These are phyloP conservation scores for Yoshiicerus persimilis DNA, from an alignment of 1,140 invertebrate genomes.

Conservation along the genomic window DNA sequence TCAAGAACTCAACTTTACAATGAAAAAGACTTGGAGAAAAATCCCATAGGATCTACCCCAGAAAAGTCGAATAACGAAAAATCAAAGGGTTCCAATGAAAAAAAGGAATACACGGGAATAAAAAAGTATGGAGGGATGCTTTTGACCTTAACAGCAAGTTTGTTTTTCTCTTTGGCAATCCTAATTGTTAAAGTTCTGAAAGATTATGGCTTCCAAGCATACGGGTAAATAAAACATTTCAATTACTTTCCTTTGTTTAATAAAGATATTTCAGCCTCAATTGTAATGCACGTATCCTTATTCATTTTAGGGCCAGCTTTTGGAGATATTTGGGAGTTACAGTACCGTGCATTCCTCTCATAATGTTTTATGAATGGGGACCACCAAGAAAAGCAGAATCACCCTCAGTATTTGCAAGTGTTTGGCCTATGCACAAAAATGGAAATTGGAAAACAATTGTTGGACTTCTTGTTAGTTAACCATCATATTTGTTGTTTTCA, in stretches of 20 bases:
- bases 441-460: slow-evolving; percentile 39
- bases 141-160: slow-evolving; percentile 34
- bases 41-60: neutral
- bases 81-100: neutral
- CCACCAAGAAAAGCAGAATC: neutral
- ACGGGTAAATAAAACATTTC: neutral
- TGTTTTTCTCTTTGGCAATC: slow-evolving; percentile 41
- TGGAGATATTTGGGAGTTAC: slow-evolving; percentile 39
- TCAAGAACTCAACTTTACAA: slow-evolving; percentile 6
- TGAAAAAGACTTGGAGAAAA: neutral
- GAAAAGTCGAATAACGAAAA: neutral
- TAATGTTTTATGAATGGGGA: slow-evolving; percentile 35
- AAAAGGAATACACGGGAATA: neutral
- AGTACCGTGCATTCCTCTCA: slow-evolving; percentile 35
- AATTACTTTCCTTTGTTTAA: no score
- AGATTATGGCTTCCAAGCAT: slow-evolving; percentile 33
- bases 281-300: neutral
- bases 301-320: slow-evolving; percentile 23
- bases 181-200: slow-evolving; percentile 37
- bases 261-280: neutral
- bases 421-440: slow-evolving; percentile 40
- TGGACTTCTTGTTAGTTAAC: slow-evolving; percentile 39
- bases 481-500: no score
- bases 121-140: slow-evolving; percentile 40
- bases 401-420: slow-evolving; percentile 30